phyloP scores from a whole-genome alignment of 37 sponge, comb jelly and placozoan genomes.

The Oscarella lobularis region DNA sequence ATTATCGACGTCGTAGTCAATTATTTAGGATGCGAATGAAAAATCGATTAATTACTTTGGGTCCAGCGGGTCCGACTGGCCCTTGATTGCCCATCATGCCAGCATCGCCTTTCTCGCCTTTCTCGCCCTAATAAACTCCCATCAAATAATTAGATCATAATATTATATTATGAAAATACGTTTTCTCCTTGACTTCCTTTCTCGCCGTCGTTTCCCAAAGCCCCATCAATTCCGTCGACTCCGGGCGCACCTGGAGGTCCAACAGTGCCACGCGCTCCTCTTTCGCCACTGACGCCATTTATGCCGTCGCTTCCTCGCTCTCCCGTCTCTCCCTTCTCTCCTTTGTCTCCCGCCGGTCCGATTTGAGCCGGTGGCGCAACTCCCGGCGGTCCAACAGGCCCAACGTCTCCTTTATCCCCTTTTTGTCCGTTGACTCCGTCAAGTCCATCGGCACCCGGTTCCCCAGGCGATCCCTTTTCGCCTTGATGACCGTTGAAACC shows the following conservation, averaged over 20 bases:
- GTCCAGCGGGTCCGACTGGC: too few species aligned
- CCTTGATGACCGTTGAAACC: constrained; percentile 9
- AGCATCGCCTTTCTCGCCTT: too few species aligned
- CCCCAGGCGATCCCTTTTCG: background rate
- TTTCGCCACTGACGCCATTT: background rate
- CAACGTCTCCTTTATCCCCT: constrained; percentile 15
- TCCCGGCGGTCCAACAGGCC: constrained; percentile 16
- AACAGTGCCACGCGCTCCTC: background rate
- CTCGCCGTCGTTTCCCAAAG: too few species aligned
- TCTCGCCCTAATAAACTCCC: too few species aligned
- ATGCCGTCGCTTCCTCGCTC: background rate
- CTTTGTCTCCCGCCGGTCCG: background rate
- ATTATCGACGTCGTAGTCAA: too few species aligned
- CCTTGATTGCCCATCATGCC: too few species aligned
- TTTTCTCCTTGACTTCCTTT: too few species aligned
- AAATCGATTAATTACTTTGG: too few species aligned
- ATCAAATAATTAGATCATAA: too few species aligned
- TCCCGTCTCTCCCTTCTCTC: background rate
- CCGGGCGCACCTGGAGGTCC: background rate
- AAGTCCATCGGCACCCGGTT: background rate
- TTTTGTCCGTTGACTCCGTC: background rate
- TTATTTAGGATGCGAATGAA: too few species aligned
- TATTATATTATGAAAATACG: too few species aligned
- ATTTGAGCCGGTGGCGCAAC: background rate
- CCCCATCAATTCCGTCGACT: background rate